A percentile compares a stretch with the other conserved stretches of the same genome.
phyloP scores from a whole-genome alignment of 2,113 vertebrate genomes.

The Chaenocephalus aceratus region DNA sequence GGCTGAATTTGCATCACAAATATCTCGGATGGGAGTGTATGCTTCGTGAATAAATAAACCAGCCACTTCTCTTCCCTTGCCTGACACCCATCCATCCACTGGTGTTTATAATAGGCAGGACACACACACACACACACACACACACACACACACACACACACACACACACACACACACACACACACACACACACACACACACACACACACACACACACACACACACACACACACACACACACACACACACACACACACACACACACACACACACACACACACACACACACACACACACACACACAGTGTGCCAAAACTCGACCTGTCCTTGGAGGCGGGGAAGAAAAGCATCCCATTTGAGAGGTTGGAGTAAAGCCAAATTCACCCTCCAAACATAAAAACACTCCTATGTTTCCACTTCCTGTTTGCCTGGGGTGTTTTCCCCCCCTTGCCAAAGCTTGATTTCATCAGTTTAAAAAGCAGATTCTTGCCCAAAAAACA shows the following conservation, averaged over 20 bases:
- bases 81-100: too few relatives aligned
- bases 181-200: too few relatives aligned
- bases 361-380: neutral
- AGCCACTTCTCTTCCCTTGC: too few relatives aligned
- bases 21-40: too few relatives aligned
- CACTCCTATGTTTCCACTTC: neutral
- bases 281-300: neutral
- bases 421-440: neutral
- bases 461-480: slow-evolving; percentile 18
- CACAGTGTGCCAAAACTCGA: slow-evolving; percentile 18
- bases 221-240: too few relatives aligned
- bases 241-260: neutral
- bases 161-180: too few relatives aligned
- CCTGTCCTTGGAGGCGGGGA: slow-evolving; percentile 31
- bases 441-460: neutral
- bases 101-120: too few relatives aligned
- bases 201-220: too few relatives aligned
- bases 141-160: too few relatives aligned
- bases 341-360: slow-evolving; percentile 21
- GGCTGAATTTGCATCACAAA: too few relatives aligned
- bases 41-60: too few relatives aligned
- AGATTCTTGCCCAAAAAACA: neutral
- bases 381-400: slow-evolving; percentile 29
- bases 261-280: neutral
- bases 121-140: too few relatives aligned